phyloP scores from a whole-genome alignment of 2,113 vertebrate genomes.

The Colaptes auratus region DNA sequence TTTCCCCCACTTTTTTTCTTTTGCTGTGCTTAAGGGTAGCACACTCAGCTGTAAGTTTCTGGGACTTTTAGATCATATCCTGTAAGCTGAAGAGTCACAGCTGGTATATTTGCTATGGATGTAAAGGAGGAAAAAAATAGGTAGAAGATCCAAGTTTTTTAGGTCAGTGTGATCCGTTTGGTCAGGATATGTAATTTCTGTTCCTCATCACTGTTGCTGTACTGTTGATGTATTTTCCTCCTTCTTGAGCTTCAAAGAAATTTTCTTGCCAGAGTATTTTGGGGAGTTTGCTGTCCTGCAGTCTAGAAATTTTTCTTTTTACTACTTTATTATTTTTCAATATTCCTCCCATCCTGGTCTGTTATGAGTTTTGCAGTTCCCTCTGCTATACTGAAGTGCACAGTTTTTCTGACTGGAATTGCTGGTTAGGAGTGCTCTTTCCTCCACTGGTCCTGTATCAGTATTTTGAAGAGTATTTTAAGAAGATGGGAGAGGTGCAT shows the following conservation, averaged over 20 bases:
- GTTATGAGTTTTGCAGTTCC: background rate
- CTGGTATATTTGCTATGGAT: background rate
- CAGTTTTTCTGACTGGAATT: background rate
- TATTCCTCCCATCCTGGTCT: background rate
- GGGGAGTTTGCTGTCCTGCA: background rate
- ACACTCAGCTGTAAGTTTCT: background rate
- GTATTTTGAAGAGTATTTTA: slow-evolving; percentile 10
- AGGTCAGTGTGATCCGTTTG: background rate
- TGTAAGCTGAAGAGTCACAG: background rate
- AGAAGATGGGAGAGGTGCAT: background rate
- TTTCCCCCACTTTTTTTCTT: background rate
- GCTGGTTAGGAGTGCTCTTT: background rate
- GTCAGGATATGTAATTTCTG: background rate
- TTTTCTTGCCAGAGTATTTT: background rate
- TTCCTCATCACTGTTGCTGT: background rate
- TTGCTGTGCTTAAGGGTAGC: background rate
- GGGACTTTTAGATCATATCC: background rate
- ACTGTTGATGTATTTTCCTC: background rate
- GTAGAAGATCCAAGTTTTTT: background rate
- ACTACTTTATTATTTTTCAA: background rate
- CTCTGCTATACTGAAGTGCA: background rate
- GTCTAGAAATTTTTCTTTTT: background rate
- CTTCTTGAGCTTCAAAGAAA: background rate
- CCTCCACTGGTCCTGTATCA: background rate
- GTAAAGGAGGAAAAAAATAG: background rate